phyloP scores from a whole-genome alignment of 2,888 invertebrate genomes.

The Epicampocera succincta region DNA sequence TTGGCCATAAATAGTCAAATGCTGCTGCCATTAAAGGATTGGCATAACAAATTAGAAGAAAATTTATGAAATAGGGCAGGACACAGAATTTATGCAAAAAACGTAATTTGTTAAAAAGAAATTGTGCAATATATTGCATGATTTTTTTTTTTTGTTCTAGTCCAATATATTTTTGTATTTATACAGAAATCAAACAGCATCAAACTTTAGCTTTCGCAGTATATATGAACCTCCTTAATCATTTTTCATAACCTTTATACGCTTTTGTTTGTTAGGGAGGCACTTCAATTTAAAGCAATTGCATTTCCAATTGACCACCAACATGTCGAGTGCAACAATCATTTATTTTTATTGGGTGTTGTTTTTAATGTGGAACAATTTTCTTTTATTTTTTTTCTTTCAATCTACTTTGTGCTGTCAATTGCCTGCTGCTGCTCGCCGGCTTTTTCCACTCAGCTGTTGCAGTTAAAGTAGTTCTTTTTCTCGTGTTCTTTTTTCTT shows the following conservation, averaged over 20 bases:
- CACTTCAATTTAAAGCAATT: slow-evolving; percentile 65
- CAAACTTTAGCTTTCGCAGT: neutral
- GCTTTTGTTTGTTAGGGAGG: slow-evolving; percentile 37
- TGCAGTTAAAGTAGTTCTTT: slow-evolving; percentile 27
- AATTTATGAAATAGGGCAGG: no score
- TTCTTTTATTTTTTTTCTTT: slow-evolving; percentile 7
- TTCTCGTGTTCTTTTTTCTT: slow-evolving; percentile 13
- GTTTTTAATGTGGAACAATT: slow-evolving; percentile 52
- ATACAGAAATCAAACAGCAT: neutral
- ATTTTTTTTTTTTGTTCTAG: no score
- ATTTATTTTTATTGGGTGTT: slow-evolving; percentile 68
- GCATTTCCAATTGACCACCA: slow-evolving; percentile 68
- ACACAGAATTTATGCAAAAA: no score
- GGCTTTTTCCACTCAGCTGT: slow-evolving; percentile 45
- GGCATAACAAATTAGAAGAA: no score
- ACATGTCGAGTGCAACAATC: slow-evolving; percentile 68
- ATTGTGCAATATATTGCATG: no score
- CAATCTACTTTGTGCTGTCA: slow-evolving; percentile 29
- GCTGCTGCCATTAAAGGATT: no score
- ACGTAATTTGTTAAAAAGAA: no score
- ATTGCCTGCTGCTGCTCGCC: slow-evolving; percentile 32
- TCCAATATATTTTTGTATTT: no score
- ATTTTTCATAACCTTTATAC: neutral
- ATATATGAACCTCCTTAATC: slow-evolving; percentile 2
- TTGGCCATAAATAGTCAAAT: no score